Conservation (phyloP, 37 sponge, comb jelly and placozoan species). For the Eunapius fragilis region DNA sequence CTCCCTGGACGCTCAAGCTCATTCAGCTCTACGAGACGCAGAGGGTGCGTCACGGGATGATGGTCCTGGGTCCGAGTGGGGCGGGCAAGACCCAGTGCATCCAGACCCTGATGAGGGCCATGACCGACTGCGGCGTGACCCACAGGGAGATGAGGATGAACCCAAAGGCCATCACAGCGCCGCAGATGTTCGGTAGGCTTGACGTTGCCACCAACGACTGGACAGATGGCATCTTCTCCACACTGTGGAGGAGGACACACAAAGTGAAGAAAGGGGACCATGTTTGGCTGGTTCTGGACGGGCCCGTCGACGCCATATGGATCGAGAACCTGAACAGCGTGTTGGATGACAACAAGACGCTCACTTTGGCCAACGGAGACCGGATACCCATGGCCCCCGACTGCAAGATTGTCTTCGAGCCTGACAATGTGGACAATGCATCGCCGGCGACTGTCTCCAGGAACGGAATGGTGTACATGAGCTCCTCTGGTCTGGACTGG, state of each 20-base stretch:
- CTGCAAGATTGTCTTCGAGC: slow-evolving; percentile 98
- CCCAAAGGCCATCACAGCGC: slow-evolving; percentile 98
- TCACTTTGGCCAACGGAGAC: slow-evolving; percentile 96
- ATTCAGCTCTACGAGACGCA: slow-evolving; percentile 98
- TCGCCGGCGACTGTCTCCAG: slow-evolving; percentile 95
- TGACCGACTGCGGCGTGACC: slow-evolving; percentile 88
- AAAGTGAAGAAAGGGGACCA: slow-evolving; percentile 95
- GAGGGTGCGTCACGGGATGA: slow-evolving; percentile 97
- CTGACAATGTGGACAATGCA: slow-evolving; percentile 98
- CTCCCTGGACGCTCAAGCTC: slow-evolving; percentile 94
- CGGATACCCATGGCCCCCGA: slow-evolving; percentile 94
- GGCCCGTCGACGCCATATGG: slow-evolving; percentile 99
- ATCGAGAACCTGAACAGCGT: slow-evolving; percentile 99
- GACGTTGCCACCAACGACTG: slow-evolving; percentile 99
- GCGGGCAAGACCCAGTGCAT: slow-evolving; percentile 95
- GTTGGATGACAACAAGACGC: slow-evolving; percentile 98
- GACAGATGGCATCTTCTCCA: slow-evolving; percentile 99
- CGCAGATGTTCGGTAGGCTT: slow-evolving; percentile 96
- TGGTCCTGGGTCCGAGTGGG: slow-evolving; percentile 98
- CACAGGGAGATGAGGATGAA: slow-evolving; percentile 99
- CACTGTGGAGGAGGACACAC: slow-evolving; percentile 93
- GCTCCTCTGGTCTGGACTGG: slow-evolving; percentile 97
- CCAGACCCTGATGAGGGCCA: slow-evolving; percentile 90
- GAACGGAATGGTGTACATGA: slow-evolving; percentile 98
- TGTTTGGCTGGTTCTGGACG: slow-evolving; percentile 96